A percentile compares a stretch with the other conserved stretches of the same genome.
Conservation (phyloP, 2,888 invertebrate species). For the Nematopogon swammerdamellus region DNA sequence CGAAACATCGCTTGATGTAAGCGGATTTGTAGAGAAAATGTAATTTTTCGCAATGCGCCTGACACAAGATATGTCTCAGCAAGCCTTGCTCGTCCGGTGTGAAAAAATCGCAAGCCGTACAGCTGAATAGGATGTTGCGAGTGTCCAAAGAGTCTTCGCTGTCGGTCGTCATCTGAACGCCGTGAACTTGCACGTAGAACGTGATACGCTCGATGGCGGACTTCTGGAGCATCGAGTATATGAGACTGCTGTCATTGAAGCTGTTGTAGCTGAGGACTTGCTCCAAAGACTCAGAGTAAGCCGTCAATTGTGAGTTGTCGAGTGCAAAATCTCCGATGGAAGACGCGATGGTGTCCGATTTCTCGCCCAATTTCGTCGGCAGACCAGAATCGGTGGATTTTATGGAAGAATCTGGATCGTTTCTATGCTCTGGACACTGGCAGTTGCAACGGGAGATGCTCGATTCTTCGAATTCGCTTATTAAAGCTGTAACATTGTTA, state of each 20-base stretch:
- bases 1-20: constrained; percentile 43
- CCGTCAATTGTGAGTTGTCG: constrained; percentile 35
- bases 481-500: not conserved
- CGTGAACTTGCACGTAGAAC: constrained; percentile 44
- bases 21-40: constrained; percentile 46
- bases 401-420: constrained; percentile 7
- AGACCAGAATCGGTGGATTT: constrained; percentile 28
- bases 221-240: constrained; percentile 29
- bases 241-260: constrained; percentile 34
- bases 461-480: not conserved
- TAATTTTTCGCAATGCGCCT: constrained; percentile 37
- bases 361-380: constrained; percentile 22
- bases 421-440: constrained; percentile 24
- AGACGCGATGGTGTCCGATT: constrained; percentile 30
- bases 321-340: constrained; percentile 43
- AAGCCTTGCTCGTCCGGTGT: constrained; percentile 33
- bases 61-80: constrained; percentile 33
- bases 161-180: constrained; percentile 28
- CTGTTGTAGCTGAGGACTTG: constrained; percentile 39
- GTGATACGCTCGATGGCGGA: constrained; percentile 41
- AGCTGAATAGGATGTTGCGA: constrained; percentile 27
- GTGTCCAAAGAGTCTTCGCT: constrained; percentile 23
- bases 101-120: constrained; percentile 28
- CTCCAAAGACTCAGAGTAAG: constrained; percentile 42
- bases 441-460: constrained; percentile 19